Conservation (phyloP, 2,113 vertebrate species). For the Nestor notabilis region DNA sequence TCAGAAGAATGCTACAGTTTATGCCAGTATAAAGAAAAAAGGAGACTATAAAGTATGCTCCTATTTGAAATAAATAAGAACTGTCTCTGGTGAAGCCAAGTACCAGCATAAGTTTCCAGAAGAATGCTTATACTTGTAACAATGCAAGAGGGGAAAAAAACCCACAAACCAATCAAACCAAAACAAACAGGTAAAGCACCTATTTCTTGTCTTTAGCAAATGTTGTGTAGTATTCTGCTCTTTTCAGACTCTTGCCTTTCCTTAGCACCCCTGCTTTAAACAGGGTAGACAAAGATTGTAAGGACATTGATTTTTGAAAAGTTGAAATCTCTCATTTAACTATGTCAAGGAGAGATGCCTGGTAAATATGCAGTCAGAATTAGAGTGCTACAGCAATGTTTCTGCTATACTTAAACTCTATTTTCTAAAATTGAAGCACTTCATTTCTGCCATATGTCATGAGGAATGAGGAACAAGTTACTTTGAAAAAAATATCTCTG, state of each 20-base stretch:
- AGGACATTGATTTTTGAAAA: neutral
- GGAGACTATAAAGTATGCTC: neutral
- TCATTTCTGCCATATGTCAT: neutral
- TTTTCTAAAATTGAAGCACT: neutral
- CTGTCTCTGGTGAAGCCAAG: neutral
- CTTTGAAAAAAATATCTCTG: neutral
- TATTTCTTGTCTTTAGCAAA: neutral
- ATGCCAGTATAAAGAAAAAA: neutral
- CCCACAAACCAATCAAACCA: rapidly evolving
- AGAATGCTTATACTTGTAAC: neutral
- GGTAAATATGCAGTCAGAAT: neutral
- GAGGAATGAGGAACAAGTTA: neutral
- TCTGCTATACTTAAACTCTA: neutral
- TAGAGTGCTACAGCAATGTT: neutral
- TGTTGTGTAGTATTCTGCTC: neutral
- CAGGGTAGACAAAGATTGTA: neutral
- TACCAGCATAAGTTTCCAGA: neutral
- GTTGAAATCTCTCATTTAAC: neutral
- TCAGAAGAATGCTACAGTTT: neutral
- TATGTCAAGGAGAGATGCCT: neutral
- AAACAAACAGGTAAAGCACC: neutral
- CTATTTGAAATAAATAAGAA: neutral
- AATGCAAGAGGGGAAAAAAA: neutral
- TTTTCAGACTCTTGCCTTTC: neutral
- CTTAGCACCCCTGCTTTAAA: neutral